phyloP scores from a whole-genome alignment of 2,888 invertebrate species.

The Hydrotaea cyrtoneurina region DNA sequence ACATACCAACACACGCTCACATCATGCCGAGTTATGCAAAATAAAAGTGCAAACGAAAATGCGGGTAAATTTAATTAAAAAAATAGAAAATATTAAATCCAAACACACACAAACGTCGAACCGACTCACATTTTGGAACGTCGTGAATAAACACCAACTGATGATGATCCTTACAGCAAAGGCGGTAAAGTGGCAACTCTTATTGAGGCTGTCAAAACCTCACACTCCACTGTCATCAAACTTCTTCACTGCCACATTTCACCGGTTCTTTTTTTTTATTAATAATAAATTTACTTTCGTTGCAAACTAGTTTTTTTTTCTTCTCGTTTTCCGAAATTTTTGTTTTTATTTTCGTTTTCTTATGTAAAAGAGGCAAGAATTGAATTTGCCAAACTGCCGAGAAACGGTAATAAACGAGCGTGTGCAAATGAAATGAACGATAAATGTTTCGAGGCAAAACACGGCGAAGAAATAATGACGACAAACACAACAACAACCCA shows the following conservation, averaged over 20 bases:
- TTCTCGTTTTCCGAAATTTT: neutral
- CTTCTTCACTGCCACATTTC: neutral
- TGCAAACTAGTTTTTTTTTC: neutral
- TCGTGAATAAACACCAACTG: too few relatives aligned
- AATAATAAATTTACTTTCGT: neutral
- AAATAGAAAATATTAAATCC: neutral
- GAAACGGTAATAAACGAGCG: conserved; percentile 53
- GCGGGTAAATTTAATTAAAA: conserved; percentile 11
- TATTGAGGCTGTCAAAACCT: conserved; percentile 14
- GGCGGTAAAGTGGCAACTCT: conserved; percentile 43
- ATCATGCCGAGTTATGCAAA: conserved; percentile 51
- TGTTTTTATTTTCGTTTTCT: conserved; percentile 39
- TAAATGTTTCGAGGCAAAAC: conserved; percentile 47
- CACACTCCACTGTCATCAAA: neutral
- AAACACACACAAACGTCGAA: neutral
- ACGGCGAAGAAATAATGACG: too few relatives aligned
- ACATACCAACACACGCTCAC: conserved; percentile 33
- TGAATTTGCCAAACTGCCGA: neutral
- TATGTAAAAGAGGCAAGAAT: conserved; percentile 40
- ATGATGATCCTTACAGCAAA: neutral
- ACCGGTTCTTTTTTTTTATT: neutral
- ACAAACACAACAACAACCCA: conserved; percentile 42
- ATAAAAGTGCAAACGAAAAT: conserved; percentile 28
- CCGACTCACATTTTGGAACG: neutral
- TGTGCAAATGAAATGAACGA: conserved; percentile 45